phyloP scores from a whole-genome alignment of 1,140 invertebrate species.

The Pseudomyrmex sp. region DNA sequence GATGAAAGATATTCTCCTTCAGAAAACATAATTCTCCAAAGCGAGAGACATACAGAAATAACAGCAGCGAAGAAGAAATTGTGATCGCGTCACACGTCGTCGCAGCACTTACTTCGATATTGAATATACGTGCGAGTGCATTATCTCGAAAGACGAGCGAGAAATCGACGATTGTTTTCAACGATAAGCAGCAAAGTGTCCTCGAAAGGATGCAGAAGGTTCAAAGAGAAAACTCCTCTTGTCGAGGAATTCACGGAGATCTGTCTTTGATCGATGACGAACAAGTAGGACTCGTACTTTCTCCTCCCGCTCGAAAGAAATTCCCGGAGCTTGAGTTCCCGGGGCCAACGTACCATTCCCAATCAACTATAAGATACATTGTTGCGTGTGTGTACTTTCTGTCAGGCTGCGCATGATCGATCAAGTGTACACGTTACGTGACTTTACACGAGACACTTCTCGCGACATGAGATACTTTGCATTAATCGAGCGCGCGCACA shows the following conservation, averaged over 20 bases:
- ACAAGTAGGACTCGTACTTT: constrained; percentile 48
- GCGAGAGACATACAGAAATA: not conserved
- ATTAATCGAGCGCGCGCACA: not conserved
- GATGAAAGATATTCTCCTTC: not conserved
- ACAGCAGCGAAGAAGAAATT: not conserved
- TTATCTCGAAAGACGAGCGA: constrained; percentile 56
- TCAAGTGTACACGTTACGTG: not conserved
- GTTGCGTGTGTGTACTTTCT: not conserved
- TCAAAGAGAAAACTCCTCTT: constrained; percentile 48
- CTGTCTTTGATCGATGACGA: constrained; percentile 59
- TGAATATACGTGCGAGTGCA: not conserved
- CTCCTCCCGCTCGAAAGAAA: constrained; percentile 19
- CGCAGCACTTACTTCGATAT: too few relatives aligned
- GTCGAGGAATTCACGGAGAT: constrained; percentile 56
- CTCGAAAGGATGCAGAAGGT: constrained; percentile 46
- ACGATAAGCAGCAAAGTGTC: constrained; percentile 6
- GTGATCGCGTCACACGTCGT: not conserved
- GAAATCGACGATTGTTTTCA: constrained; percentile 29
- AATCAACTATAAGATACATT: not conserved
- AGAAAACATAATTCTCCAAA: not conserved
- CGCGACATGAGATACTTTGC: not conserved
- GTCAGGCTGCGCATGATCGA: not conserved
- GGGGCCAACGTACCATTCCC: not conserved
- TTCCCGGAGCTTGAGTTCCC: not conserved
- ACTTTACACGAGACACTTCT: not conserved